Base-by-base conservation (phyloP, 2,113 vertebrate genomes). In the Mixornis gularis region DNA sequence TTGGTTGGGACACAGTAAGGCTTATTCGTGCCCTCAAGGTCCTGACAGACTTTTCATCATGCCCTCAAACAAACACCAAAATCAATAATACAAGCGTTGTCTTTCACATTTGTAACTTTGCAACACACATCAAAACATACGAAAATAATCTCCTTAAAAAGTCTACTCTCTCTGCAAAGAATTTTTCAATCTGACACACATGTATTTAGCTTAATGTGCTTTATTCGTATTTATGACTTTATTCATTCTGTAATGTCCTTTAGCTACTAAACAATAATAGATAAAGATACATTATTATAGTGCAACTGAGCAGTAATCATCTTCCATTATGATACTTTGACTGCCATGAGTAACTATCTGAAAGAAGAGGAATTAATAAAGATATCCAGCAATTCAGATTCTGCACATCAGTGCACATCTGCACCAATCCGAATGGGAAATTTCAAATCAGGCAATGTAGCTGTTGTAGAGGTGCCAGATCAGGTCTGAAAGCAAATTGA, bases 401-500 rank as follows among this genome's bases (percentile, higher is more conserved):
- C 25, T 29, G 44, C 52, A 59, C 34, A 20, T 29, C n/a, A n/a
- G 21, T 30, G 26, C 26, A 58, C 14, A 43, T 40, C 53, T 62
- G 51, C 46, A 62, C 20, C 62, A 56, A n/a, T 30, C 12, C 0
- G 0, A 90, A 74, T 0, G 1, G 17, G 34, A 79, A 68, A 64
- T 36, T 56, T 76, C 65, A 92, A 65, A 74, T 53, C 43, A 38
- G 66, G 12, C 32, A 22, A 48, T 40, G 21, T 53, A 71, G 27
- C 10, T 25, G 13, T 4, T 10, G 6, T 0, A 72, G 36, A 15
- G 29, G 55, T 59, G 24, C 4, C n/a, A 74, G 62, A 18, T 29
- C 73, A 64, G 17, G 13, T 79, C 62, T 79, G 19, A 34, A 66
- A 74, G 29, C 18, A 91, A 51, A 44, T 2, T 32, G 16, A 10